Evolutionary conservation across 30 jellyfish, hydroid and myxozoan genomes (phyloP), one percentile per base, ranked within the genome.

Genomic region (Aurelia aurita complex sp. Pacific): DNA sequence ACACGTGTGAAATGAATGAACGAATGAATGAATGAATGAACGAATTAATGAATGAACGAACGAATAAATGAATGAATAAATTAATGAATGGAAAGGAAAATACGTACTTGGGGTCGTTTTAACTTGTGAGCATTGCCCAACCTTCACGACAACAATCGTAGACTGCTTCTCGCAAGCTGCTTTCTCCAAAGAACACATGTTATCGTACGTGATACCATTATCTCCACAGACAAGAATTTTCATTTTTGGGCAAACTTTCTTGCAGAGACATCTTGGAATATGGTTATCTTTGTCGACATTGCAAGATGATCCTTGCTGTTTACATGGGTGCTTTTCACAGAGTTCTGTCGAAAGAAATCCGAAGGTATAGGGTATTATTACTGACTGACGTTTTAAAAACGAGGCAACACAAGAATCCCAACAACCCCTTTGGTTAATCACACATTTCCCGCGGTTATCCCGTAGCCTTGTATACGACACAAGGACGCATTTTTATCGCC

Each of bases 261-360:
- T 77, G 88, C 88, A 77, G n/a, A 40, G 64, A 16, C 88, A 77
- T 14, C 23, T 34, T 18, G 88, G 88, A 10, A 8, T 16, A 64
- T 77, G 38, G 33, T 57, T 77, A 3, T 10, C 65, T 12, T 12
- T 23, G 76, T 61, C 46, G 3, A 77, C 88, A 3, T 33, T 68
- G 18, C 88, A 77, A 2, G 5, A 5, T 29, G 88, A 10, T 13
- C 88, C 88, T 61, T 77, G 88, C 40, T 77, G 69, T 61, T 40
- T 36, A n/a, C 88, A 77, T 17, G 32, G 57, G 38, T 61, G 74
- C 18, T 36, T 52, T 12, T 17, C 38, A 53, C 90, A 68, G 2
- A 80, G 73, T 13, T 80, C 82, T 80, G 54, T 16, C 42, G 67
- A 43, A 33, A 74, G 23, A n/a, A 36, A 74, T 16, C 8, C 34